Evolutionary conservation across 2,797 vertebrate species (phyloP).

Genomic region (Ptychobarbus kaznakovi): DNA sequence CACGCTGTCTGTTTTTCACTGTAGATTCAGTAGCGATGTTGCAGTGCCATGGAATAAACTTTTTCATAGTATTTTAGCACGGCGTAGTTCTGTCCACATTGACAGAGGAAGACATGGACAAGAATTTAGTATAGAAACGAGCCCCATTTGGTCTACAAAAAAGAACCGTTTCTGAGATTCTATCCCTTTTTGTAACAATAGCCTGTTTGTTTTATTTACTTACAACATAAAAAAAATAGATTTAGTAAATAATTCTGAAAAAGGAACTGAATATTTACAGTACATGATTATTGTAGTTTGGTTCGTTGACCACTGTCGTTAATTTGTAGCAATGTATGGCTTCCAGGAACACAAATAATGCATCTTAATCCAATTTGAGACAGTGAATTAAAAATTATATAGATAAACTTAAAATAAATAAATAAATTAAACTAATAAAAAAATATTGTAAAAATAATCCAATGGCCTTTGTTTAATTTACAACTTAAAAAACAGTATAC

Average conservation of each 20-base stretch:
- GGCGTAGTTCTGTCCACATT: not conserved
- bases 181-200: no score
- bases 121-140: not conserved
- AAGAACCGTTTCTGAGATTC: no score
- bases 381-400: no score
- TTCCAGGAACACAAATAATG: not conserved
- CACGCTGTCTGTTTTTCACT: not conserved
- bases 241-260: not conserved
- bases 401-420: no score
- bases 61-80: not conserved
- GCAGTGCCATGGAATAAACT: no score
- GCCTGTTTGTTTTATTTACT: not conserved
- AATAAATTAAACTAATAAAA: no score
- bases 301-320: not conserved
- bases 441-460: no score
- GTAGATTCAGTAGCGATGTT: no score
- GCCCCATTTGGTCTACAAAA: not conserved
- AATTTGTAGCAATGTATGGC: not conserved
- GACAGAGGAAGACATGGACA: not conserved
- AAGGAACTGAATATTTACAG: not conserved
- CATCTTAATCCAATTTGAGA: no score
- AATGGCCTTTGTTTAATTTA: no score
- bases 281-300: not conserved
- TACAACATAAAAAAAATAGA: not conserved
- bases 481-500: no score